Evolutionary conservation across 1,140 invertebrate genomes (phyloP).

Genomic region (Drosophila malerkotliana): DNA sequence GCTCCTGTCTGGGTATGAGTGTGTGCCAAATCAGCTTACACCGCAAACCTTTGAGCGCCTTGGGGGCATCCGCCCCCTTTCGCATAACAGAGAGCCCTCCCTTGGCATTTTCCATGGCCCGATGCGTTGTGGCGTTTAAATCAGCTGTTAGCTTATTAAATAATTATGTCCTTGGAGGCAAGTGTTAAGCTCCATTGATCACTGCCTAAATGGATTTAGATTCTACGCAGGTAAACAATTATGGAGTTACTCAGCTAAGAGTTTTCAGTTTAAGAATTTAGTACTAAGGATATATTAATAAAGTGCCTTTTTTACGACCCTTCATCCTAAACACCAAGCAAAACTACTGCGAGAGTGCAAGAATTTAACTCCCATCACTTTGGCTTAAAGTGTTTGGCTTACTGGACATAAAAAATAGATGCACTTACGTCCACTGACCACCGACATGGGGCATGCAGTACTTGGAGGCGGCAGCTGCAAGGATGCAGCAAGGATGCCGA

Average conservation of each 20-base stretch:
- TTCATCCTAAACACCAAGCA: not conserved
- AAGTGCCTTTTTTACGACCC: no score
- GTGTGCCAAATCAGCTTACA: slow-evolving; percentile 57
- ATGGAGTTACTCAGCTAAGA: no score
- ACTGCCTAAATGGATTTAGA: slow-evolving; percentile 1
- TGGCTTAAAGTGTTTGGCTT: slow-evolving; percentile 35
- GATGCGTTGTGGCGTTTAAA: slow-evolving; percentile 56
- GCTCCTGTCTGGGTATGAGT: slow-evolving; percentile 15
- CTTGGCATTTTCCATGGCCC: slow-evolving; percentile 18
- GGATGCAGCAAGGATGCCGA: slow-evolving; percentile 27
- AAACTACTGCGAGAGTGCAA: slow-evolving; percentile 6
- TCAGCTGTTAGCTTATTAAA: slow-evolving; percentile 80
- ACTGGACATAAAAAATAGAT: slow-evolving; percentile 34
- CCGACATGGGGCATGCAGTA: slow-evolving; percentile 9
- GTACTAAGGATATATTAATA: no score
- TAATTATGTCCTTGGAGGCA: slow-evolving; percentile 57
- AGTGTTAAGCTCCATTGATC: slow-evolving; percentile 18
- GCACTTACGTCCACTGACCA: slow-evolving; percentile 34
- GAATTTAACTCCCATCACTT: slow-evolving; percentile 13
- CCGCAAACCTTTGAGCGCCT: slow-evolving; percentile 43
- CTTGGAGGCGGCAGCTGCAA: slow-evolving; percentile 24
- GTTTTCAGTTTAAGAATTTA: no score
- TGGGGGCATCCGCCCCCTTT: slow-evolving; percentile 5
- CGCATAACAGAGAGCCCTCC: not conserved
- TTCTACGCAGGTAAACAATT: not conserved